Conservation (phyloP, 2,888 invertebrate species). For the Parascotia fuliginaria region DNA sequence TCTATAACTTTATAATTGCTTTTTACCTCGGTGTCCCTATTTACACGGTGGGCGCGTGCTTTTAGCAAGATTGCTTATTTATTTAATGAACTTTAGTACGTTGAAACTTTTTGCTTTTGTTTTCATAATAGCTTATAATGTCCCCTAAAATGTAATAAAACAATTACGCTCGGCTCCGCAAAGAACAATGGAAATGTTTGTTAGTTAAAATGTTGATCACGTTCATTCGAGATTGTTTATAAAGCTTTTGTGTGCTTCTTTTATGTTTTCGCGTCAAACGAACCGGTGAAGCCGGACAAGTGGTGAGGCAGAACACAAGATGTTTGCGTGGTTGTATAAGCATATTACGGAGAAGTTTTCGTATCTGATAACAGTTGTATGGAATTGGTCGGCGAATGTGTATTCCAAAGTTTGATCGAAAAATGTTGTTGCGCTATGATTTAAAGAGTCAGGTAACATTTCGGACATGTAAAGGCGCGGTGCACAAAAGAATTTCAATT, state of each 20-base stretch:
- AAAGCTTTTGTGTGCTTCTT: slow-evolving; percentile 13
- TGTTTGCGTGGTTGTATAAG: slow-evolving; percentile 1
- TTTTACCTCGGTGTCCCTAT: slow-evolving; percentile 75
- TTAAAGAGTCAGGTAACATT: slow-evolving; percentile 74
- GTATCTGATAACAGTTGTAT: slow-evolving; percentile 30
- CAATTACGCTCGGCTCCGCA: slow-evolving; percentile 19
- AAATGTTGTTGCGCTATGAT: slow-evolving; percentile 66
- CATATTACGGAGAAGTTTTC: slow-evolving; percentile 25
- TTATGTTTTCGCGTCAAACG: slow-evolving; percentile 8
- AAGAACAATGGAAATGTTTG: slow-evolving; percentile 38
- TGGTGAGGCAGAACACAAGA: not conserved
- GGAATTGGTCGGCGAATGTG: slow-evolving; percentile 29
- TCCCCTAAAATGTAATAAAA: slow-evolving; percentile 55
- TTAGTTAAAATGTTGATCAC: slow-evolving; percentile 29
- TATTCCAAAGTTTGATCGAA: slow-evolving; percentile 63
- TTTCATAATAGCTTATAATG: slow-evolving; percentile 62
- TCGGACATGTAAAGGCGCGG: slow-evolving; percentile 76
- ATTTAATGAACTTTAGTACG: slow-evolving; percentile 73
- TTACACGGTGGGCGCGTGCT: slow-evolving; percentile 70
- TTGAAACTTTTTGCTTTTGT: slow-evolving; percentile 66
- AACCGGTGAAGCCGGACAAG: slow-evolving; percentile 1
- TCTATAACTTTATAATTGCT: slow-evolving; percentile 77
- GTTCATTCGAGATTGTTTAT: slow-evolving; percentile 18
- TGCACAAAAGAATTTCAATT: slow-evolving; percentile 84
- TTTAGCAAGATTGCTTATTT: slow-evolving; percentile 81